Evolutionary conservation across 2,113 vertebrate species (phyloP), one percentile per base, ranked within the genome.

Genomic region (Miniopterus natalensis): DNA sequence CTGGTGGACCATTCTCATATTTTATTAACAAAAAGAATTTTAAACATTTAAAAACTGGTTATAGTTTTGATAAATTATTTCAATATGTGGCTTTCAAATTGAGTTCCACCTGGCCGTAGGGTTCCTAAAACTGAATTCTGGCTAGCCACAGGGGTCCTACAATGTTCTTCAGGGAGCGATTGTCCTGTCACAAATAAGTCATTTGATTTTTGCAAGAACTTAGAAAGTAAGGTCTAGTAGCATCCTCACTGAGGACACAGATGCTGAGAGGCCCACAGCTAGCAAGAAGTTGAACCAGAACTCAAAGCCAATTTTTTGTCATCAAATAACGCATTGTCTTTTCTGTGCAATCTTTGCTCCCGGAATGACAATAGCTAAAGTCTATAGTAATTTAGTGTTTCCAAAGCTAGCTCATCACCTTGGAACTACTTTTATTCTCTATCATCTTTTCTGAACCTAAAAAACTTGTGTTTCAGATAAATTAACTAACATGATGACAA

Each of bases 1-100:
- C 23, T 57, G 15, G 5, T 83, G 9, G 40, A 29, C 3, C 27
- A 42, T 83, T 87, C 49, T 59, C 11, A 88, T 75, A 15, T 40
- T 78, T 42, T 74, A 29, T 49, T 65, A 59, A 81, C 18, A 77
- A 51, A 59, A 70, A 80, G 5, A 68, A 86, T 75, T 71, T 63
- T 13, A 90, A 53, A 29, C 20, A 66, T 61, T 4, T 31, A n/a
- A 91, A 47, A 80, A n/a, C 40, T 29, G 47, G 12, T 57, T 87
- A 45, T 17, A 77, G 2, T 71, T 92, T 94, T 81, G 53, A 66
- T 77, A 80, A 23, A n/a, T 93, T 77, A 65, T 59, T 84, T 79
- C 45, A 88, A 49, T 80, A 4, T 47, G 2, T 93, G 17, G 3
- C 11, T 90, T 94, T 94, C 21, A 55, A 70, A 77, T 17, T 90